A percentile compares a stretch with the other conserved stretches of the same genome.
Evolutionary conservation across 2,113 vertebrate species (phyloP).

Genomic region (Pomatorhinus ruficollis): DNA sequence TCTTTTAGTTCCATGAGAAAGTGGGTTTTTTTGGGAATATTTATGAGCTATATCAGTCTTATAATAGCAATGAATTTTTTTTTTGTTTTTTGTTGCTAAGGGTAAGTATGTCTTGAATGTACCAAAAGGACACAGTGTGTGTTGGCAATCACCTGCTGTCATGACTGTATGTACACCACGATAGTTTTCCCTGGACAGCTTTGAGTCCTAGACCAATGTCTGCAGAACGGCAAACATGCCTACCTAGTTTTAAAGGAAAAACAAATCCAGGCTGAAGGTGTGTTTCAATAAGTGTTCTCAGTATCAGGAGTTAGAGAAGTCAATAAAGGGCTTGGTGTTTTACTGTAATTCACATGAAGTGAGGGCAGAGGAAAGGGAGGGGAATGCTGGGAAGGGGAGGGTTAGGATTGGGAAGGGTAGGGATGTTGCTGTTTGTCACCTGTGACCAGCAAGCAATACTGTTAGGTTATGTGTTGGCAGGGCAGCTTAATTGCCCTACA

Average conservation of each 20-base stretch:
- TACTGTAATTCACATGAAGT: neutral
- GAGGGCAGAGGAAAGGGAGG: neutral
- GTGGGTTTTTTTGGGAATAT: neutral
- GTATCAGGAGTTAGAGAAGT: neutral
- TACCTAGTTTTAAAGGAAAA: neutral
- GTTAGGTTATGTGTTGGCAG: rapidly evolving
- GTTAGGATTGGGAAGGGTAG: neutral
- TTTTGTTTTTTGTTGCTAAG: neutral
- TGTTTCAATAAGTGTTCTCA: neutral
- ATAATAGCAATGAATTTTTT: neutral
- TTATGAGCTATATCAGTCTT: neutral
- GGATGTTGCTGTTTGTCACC: neutral
- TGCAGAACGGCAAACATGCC: neutral
- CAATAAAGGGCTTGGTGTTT: neutral
- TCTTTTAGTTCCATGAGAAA: neutral
- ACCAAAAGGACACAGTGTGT: rapidly evolving
- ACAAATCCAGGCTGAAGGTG: neutral
- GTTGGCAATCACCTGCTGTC: neutral
- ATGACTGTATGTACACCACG: neutral
- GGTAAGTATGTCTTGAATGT: neutral
- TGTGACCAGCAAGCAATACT: neutral
- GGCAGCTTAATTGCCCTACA: neutral
- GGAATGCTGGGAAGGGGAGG: rapidly evolving
- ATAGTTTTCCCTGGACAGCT: neutral
- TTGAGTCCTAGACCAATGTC: neutral